A percentile compares a stretch with the other conserved stretches of the same genome.
Conservation (phyloP, 2,797 vertebrate species). For the Enteromius mattozi region DNA sequence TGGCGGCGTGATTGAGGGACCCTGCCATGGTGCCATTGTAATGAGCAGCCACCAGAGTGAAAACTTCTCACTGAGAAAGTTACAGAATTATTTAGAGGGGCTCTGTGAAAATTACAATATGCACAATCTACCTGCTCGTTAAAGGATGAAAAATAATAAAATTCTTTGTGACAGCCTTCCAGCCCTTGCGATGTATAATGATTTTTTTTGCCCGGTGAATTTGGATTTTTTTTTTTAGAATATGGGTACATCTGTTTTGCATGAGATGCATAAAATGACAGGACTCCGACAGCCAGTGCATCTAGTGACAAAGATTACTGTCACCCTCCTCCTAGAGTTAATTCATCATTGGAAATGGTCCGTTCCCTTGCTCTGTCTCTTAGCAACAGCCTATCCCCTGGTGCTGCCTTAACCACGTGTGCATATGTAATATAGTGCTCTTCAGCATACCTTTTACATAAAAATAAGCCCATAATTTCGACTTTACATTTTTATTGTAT, state of each 20-base stretch:
- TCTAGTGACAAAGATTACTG: conserved; percentile 94
- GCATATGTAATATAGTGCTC: conserved; percentile 79
- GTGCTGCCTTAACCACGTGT: conserved; percentile 80
- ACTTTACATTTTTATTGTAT: conserved; percentile 90
- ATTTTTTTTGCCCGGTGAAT: conserved; percentile 79
- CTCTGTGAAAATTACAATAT: conserved; percentile 81
- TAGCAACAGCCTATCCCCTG: conserved; percentile 94
- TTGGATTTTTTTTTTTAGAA: conserved; percentile 73
- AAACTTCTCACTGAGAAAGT: conserved; percentile 81
- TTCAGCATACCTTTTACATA: conserved; percentile 89
- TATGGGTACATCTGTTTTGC: conserved; percentile 96
- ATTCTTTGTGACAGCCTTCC: conserved; percentile 85
- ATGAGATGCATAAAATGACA: conserved; percentile 98
- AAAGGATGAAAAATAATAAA: conserved; percentile 85
- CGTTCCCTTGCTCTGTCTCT: conserved; percentile 92
- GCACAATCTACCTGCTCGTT: conserved; percentile 81
- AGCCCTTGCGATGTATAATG: conserved; percentile 80
- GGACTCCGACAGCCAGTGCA: conserved; percentile 96
- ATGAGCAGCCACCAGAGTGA: conserved; percentile 75
- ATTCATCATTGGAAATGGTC: conserved; percentile 96
- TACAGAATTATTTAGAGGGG: conserved; percentile 85
- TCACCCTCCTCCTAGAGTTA: conserved; percentile 94
- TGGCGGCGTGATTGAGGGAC: conserved; percentile 80
- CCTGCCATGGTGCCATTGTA: conserved; percentile 81
- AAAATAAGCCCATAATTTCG: conserved; percentile 84